These are phyloP conservation scores for Nycticorax nycticorax DNA, from an alignment of 2,113 vertebrate species.

Conservation along the genomic window DNA sequence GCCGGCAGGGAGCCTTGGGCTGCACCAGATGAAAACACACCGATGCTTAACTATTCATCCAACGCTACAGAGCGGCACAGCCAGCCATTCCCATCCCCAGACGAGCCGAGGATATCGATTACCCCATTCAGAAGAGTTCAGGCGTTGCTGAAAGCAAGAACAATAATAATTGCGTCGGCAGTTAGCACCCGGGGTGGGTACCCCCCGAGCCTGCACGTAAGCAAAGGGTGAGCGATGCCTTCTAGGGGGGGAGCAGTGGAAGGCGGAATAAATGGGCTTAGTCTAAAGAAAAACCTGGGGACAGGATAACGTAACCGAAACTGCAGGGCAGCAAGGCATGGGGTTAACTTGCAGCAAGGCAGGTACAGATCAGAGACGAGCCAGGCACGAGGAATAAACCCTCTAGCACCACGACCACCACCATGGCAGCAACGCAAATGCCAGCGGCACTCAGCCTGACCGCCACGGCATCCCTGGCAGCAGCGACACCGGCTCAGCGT, in stretches of 20 bases:
- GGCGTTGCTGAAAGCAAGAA: neutral
- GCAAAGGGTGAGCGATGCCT: neutral
- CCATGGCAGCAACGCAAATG: neutral
- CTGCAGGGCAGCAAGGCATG: rapidly evolving
- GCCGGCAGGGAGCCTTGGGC: neutral
- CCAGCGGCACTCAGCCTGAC: neutral
- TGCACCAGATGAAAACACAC: neutral
- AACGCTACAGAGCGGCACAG: neutral
- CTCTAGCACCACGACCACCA: neutral
- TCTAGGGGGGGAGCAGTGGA: neutral
- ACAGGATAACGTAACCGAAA: neutral
- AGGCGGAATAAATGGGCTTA: neutral
- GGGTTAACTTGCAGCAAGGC: neutral
- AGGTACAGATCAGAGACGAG: neutral
- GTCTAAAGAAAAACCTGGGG: neutral
- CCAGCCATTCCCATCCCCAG: neutral
- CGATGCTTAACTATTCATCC: neutral
- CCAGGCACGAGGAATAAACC: neutral
- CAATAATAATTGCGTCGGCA: neutral
- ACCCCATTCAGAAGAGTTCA: neutral
- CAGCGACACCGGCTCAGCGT: neutral
- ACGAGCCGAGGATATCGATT: neutral
- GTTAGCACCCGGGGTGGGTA: neutral
- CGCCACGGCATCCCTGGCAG: neutral
- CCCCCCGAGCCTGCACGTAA: neutral